Evolutionary conservation across 2,888 invertebrate species (phyloP), one percentile per base, ranked within the genome.

Genomic region (Polyommatus icarus): DNA sequence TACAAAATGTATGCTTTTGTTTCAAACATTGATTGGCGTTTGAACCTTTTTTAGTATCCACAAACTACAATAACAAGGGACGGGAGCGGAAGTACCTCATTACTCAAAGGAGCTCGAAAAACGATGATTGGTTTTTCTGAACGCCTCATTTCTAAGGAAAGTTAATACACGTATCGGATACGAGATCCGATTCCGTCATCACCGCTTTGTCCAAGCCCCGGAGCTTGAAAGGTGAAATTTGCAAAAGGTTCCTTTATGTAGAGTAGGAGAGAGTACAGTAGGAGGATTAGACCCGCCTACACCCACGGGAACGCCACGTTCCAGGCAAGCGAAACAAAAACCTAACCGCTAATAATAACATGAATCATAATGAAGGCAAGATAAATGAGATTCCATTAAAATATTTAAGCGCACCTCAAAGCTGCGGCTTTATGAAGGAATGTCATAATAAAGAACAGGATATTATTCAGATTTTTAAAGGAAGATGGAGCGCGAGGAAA

Each of bases 401-500:
- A 89, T 91, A 92, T 91, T 91, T 90, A 91, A 91, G 87, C 85
- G 89, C 90, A 89, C 90, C 89, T 89, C 83, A 88, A 91, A 92
- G 89, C 89, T 87, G 86, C 87, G 88, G 90, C 89, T 90, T 92
- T 90, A 91, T 90, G 88, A 91, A 91, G 89, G 89, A 92, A 91
- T 91, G 91, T 92, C 90, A 90, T 92, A 90, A 91, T 91, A 91
- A 90, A 90, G 90, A 89, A 87, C 87, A 89, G 89, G 89, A 91
- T 91, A 91, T 91, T 92, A 90, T 91, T 90, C 89, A 89, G 89
- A 91, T 91, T 91, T 90, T 87, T 84, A 91, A 92, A 92, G 89
- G 90, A 92, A 91, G 90, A 92, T 89, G 89, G 87, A 89, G 89
- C 87, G 88, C 87, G 89, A 90, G 88, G 88, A 90, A 92, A 91